These are phyloP conservation scores for Micronycteris hirsuta DNA, from an alignment of 2,113 vertebrate species.

Conservation along the genomic window DNA sequence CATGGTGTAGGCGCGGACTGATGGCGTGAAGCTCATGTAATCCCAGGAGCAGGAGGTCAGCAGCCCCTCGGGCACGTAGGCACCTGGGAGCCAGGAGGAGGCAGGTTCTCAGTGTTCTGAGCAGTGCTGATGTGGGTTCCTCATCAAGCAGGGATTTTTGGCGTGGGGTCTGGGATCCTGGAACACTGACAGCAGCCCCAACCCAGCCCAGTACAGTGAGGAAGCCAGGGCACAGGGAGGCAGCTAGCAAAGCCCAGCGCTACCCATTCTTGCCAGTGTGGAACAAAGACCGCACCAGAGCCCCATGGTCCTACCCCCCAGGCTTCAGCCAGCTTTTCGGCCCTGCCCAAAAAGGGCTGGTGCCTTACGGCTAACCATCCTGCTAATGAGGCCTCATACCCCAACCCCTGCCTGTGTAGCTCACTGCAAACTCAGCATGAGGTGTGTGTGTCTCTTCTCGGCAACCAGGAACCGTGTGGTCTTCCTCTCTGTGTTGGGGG, in stretches of 20 bases:
- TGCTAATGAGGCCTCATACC: not conserved
- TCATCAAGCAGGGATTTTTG: not conserved
- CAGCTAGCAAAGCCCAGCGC: not conserved
- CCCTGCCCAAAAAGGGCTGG: not conserved
- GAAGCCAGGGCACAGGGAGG: not conserved
- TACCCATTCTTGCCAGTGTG: not conserved
- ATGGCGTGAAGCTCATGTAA: slow-evolving; percentile 93
- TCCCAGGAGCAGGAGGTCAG: slow-evolving; percentile 98
- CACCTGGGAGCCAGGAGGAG: slow-evolving; percentile 78
- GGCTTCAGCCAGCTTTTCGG: not conserved
- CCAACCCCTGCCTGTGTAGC: not conserved
- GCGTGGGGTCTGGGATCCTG: not conserved
- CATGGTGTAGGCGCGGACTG: slow-evolving; percentile 94
- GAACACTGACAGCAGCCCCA: not conserved
- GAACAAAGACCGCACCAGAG: not conserved
- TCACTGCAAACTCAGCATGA: not conserved
- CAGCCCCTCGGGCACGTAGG: slow-evolving; percentile 94
- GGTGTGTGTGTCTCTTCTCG: not conserved
- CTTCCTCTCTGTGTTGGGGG: not conserved
- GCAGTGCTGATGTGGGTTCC: accelerated
- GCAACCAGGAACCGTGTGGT: not conserved
- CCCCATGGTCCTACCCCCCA: no score
- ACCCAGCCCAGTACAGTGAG: not conserved
- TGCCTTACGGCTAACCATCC: not conserved
- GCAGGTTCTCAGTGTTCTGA: not conserved